Percentiles rank a stretch among this genome's conserved stretches.
These are phyloP conservation scores for Drosophila tripunctata DNA, from an alignment of 2,888 invertebrate genomes.

Conservation along the genomic window DNA sequence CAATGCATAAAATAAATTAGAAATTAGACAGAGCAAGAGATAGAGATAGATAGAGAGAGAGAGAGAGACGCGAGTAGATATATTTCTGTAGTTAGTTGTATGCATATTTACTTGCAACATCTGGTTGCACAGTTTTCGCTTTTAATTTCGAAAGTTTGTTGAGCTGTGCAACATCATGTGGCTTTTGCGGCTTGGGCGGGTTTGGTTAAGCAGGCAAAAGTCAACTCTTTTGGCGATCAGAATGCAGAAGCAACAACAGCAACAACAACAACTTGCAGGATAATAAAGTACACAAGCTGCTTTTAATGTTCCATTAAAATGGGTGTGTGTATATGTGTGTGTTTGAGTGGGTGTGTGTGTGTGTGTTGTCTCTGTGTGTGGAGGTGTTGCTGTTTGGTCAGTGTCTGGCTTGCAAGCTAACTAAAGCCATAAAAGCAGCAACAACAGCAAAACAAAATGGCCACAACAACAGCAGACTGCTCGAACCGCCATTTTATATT, in stretches of 20 bases:
- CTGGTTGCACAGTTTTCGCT: constrained; percentile 60
- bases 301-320: constrained; percentile 77
- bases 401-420: constrained; percentile 63
- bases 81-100: constrained; percentile 17
- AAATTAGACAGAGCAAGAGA: neutral
- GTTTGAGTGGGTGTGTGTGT: constrained; percentile 16
- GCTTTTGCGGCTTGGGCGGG: constrained; percentile 32
- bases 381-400: constrained; percentile 56
- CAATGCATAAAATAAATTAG: neutral
- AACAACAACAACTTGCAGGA: constrained; percentile 20
- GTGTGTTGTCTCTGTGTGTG: constrained; percentile 1
- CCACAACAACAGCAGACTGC: constrained; percentile 52
- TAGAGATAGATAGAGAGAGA: too few species aligned
- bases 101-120: constrained; percentile 41
- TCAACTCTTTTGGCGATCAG: constrained; percentile 51
- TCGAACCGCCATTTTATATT: constrained; percentile 71
- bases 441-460: constrained; percentile 62
- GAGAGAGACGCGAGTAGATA: too few species aligned
- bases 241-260: constrained; percentile 17
- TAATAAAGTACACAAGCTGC: constrained; percentile 68
- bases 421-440: constrained; percentile 73
- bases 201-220: constrained; percentile 48
- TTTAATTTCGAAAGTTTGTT: constrained; percentile 70
- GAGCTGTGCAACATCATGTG: constrained; percentile 63
- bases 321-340: constrained; percentile 33